Conservation (phyloP, 2,888 invertebrate species). For the Resseliella maxima region DNA sequence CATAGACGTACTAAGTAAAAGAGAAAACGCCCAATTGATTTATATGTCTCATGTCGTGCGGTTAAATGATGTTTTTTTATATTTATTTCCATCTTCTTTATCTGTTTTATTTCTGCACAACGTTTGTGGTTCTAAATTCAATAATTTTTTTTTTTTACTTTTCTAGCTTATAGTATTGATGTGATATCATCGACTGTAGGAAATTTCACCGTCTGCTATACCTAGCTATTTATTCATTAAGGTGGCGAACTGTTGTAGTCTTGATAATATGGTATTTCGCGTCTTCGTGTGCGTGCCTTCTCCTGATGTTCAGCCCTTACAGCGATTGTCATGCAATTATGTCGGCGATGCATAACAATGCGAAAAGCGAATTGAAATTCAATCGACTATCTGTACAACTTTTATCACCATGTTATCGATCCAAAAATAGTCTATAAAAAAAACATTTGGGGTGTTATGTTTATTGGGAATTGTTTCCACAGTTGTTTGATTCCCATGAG, state of each 20-base stretch:
- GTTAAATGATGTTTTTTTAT: neutral
- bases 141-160: neutral
- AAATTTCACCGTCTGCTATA: slow-evolving; percentile 9
- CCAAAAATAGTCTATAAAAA: slow-evolving; percentile 15
- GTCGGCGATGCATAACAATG: slow-evolving; percentile 45
- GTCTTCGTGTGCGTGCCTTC: slow-evolving; percentile 31
- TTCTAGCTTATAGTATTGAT: neutral
- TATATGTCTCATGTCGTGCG: slow-evolving; percentile 40
- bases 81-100: neutral
- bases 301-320: slow-evolving; percentile 18
- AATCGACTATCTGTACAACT: neutral
- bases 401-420: slow-evolving; percentile 45
- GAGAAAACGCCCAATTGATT: slow-evolving; percentile 53
- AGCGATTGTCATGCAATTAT: slow-evolving; percentile 21
- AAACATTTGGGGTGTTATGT: no score
- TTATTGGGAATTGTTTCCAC: no score
- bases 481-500: no score
- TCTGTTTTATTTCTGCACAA: neutral
- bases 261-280: slow-evolving; percentile 42
- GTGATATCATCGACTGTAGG: neutral
- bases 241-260: slow-evolving; percentile 9
- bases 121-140: neutral
- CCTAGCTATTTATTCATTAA: slow-evolving; percentile 5
- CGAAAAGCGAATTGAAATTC: slow-evolving; percentile 10
- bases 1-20: slow-evolving; percentile 19